Conservation (phyloP, 1,140 invertebrate genomes). For the Megalopta genalis region DNA sequence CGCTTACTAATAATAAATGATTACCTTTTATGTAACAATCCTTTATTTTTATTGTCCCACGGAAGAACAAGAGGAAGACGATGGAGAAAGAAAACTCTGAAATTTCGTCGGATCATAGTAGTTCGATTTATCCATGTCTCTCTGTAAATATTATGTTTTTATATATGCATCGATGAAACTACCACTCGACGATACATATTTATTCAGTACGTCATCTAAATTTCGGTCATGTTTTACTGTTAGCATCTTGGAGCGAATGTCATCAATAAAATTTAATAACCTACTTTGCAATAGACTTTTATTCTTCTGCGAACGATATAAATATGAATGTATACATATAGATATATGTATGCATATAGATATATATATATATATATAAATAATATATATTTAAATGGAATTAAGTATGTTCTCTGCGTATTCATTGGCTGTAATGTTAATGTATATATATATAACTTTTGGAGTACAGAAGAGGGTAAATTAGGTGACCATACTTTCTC, state of each 20-base stretch:
- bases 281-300: conserved; percentile 66
- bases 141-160: conserved; percentile 81
- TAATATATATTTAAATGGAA: conserved; percentile 19
- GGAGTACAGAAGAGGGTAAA: conserved; percentile 31
- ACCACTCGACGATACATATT: conserved; percentile 76
- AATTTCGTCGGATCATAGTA: conserved; percentile 70
- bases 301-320: conserved; percentile 55
- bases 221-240: conserved; percentile 78
- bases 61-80: conserved; percentile 3
- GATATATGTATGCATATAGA: too few relatives aligned
- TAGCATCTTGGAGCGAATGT: conserved; percentile 75
- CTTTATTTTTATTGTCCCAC: conserved; percentile 63
- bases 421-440: conserved; percentile 49
- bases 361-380: too few relatives aligned
- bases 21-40: conserved; percentile 66
- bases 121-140: conserved; percentile 75
- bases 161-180: conserved; percentile 75
- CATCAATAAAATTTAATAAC: conserved; percentile 77
- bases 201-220: conserved; percentile 75
- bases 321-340: too few relatives aligned
- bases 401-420: conserved; percentile 28
- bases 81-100: neutral
- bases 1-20: conserved; percentile 72
- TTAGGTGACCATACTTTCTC: conserved; percentile 43
- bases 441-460: conserved; percentile 45